Evolutionary conservation across 2,113 vertebrate species (phyloP).

Genomic region (Leptobrachium ailaonicum): DNA sequence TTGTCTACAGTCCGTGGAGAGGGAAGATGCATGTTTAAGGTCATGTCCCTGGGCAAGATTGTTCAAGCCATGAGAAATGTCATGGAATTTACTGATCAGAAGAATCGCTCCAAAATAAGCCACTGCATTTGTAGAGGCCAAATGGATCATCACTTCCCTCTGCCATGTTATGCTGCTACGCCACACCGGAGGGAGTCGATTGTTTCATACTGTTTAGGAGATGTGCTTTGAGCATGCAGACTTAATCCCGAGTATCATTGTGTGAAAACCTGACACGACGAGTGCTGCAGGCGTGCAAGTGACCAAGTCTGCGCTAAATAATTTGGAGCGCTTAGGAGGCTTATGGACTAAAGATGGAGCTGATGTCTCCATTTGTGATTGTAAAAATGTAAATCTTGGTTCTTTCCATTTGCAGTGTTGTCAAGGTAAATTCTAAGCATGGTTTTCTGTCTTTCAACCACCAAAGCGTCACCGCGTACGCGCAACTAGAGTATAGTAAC

Average conservation of each 20-base stretch:
- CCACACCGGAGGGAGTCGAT: background rate
- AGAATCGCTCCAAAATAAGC: background rate
- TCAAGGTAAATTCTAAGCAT: too few relatives aligned
- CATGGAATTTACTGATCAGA: background rate
- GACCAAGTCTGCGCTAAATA: too few relatives aligned
- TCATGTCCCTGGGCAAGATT: constrained; percentile 12
- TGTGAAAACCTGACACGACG: background rate
- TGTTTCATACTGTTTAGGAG: background rate
- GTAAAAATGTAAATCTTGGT: too few relatives aligned
- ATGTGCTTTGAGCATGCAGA: background rate
- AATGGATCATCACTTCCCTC: background rate
- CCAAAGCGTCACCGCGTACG: too few relatives aligned
- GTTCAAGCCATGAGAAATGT: constrained; percentile 4
- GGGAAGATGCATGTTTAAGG: constrained; percentile 27
- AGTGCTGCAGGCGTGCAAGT: too few relatives aligned
- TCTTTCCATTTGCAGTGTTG: too few relatives aligned
- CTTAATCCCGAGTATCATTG: background rate
- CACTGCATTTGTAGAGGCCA: constrained; percentile 10
- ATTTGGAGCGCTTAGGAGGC: too few relatives aligned
- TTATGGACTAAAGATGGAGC: too few relatives aligned
- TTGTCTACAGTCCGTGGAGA: constrained; percentile 3
- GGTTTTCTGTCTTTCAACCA: too few relatives aligned
- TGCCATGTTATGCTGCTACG: background rate
- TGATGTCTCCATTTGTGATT: too few relatives aligned
- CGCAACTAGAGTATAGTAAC: too few relatives aligned